Evolutionary conservation across 2,888 invertebrate genomes (phyloP), one percentile per base, ranked within the genome.

Genomic region (Eupithecia subfuscata): DNA sequence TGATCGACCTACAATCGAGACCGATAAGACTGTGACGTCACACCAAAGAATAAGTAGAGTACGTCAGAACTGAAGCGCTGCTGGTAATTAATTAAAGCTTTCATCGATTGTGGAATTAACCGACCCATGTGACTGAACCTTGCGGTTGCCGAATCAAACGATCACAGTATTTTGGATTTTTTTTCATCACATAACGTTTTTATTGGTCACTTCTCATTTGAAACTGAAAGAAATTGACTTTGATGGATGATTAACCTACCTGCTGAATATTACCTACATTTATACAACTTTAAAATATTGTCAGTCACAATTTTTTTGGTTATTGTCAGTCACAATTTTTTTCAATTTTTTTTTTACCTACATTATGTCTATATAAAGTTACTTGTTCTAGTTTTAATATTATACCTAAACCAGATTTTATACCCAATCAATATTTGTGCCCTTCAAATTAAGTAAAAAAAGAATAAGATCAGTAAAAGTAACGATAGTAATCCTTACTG

Each of bases 1-100:
- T 63, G 72, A 74, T 73, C 70, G 73, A 77, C 75, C 74, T 52
- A 67, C 69, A 76, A 76, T 74, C 72, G 60, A 68, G 71, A 71
- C 52, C 71, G 78, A 78, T 78, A 78, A 71, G 69, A 64, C 63
- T 45, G 78, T 83, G 82, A 87, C 87, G 88, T 88, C 88, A 89
- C 78, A 81, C 25, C 60, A 60, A 25, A 60, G 60, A 60, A 25
- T 60, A 25, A 56, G 60, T 22, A 11, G 11, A 22, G 52, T 5
- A 25, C 60, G 60, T 60, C 22, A 60, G 25, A 60, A 85, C 67
- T 63, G 67, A 86, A 87, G 84, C 85, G 22, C 22, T 22, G 83
- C 76, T 84, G 78, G 77, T 78, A 76, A 74, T 79, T 84, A 87
- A 89, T 88, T 87, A 88, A 5, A 60, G 60, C 60, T 88, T 88